Conservation (phyloP, 2,113 vertebrate species). For the Kryptolebias marmoratus region DNA sequence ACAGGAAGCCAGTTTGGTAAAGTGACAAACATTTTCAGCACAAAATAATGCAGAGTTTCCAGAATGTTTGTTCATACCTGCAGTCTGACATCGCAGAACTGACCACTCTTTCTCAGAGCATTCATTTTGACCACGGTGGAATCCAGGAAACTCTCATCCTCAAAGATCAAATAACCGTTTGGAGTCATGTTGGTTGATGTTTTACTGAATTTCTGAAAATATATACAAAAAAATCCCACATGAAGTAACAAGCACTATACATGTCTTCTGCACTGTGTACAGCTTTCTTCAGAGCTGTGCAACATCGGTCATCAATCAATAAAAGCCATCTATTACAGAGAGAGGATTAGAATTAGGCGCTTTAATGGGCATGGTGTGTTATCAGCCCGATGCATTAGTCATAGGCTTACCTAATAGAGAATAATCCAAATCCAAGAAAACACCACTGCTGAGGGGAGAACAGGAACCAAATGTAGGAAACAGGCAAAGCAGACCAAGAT, state of each 20-base stretch:
- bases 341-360: conserved; percentile 55
- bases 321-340: conserved; percentile 1
- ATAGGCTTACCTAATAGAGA: conserved; percentile 83
- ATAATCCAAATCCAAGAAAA: conserved; percentile 68
- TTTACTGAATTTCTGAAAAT: conserved; percentile 45
- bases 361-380: conserved; percentile 39
- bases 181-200: conserved; percentile 89
- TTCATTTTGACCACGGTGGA: conserved; percentile 99
- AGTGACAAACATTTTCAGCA: background rate
- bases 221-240: background rate
- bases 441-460: conserved; percentile 52
- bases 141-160: conserved; percentile 97
- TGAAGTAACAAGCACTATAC: background rate
- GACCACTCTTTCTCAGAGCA: conserved; percentile 96
- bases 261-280: background rate
- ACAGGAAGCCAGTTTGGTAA: background rate
- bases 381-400: conserved; percentile 60
- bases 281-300: background rate
- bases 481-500: conserved; percentile 70
- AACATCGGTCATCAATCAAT: conserved; percentile 10
- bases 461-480: conserved; percentile 67
- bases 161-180: conserved; percentile 98
- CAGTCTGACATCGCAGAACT: conserved; percentile 98
- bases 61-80: conserved; percentile 83
- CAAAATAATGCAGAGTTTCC: background rate